A percentile compares a stretch with the other conserved stretches of the same genome.
Conservation (phyloP, 2,888 invertebrate species). For the Busseola fusca region DNA sequence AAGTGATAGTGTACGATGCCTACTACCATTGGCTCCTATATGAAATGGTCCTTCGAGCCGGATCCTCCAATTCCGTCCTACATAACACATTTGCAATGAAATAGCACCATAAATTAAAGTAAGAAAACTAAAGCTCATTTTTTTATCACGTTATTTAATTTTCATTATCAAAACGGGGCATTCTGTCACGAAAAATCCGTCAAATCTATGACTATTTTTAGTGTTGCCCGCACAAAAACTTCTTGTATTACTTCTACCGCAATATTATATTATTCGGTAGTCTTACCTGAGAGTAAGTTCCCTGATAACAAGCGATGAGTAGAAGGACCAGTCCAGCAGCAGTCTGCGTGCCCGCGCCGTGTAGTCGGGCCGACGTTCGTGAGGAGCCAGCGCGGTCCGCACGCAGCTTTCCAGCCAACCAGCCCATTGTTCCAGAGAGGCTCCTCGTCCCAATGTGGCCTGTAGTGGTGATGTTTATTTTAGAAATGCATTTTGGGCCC, state of each 20-base stretch:
- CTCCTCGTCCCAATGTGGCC: constrained; percentile 96
- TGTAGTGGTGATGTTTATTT: constrained; percentile 73
- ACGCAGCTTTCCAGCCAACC: constrained; percentile 98
- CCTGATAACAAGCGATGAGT: constrained; percentile 99
- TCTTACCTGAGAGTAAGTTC: constrained; percentile 94
- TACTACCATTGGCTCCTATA: too few relatives aligned
- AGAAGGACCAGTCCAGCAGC: constrained; percentile 99
- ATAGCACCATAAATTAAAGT: not conserved
- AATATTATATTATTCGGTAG: not conserved
- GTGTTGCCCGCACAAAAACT: not conserved
- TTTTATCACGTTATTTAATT: too few relatives aligned
- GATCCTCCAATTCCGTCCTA: too few relatives aligned
- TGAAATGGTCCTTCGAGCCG: too few relatives aligned
- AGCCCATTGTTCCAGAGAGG: constrained; percentile 99
- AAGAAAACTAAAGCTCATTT: too few relatives aligned
- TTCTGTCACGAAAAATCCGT: not conserved
- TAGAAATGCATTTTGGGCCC: not conserved
- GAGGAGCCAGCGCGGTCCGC: constrained; percentile 95
- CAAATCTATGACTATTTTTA: not conserved
- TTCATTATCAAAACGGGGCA: not conserved
- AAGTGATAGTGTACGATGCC: too few relatives aligned
- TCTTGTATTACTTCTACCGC: not conserved
- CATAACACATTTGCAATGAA: not conserved
- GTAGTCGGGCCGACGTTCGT: constrained; percentile 95
- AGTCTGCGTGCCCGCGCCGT: constrained; percentile 95